phyloP scores from a whole-genome alignment of 2,113 vertebrate species.

The Hippocampus guttulatus region DNA sequence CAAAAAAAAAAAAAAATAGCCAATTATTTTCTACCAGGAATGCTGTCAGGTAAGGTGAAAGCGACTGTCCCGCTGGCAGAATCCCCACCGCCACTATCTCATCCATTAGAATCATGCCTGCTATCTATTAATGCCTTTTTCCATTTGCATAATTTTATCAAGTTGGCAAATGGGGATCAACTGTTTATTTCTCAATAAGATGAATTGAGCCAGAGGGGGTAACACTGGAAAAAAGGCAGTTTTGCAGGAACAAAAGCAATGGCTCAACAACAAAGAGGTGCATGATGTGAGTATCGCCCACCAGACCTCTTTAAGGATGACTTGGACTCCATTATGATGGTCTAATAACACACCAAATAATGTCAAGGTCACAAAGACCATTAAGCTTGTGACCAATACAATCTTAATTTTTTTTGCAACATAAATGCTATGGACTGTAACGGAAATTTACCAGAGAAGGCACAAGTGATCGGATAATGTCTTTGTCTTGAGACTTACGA shows the following conservation, averaged over 20 bases:
- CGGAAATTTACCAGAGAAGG: background rate
- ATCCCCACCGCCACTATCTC: constrained; percentile 60
- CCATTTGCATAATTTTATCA: constrained; percentile 78
- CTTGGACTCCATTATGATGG: background rate
- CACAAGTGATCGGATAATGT: background rate
- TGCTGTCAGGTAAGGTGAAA: constrained; percentile 75
- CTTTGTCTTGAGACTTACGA: background rate
- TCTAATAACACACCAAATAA: background rate
- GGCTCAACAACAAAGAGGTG: constrained; percentile 51
- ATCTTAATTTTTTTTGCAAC: background rate
- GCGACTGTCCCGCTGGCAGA: constrained; percentile 64
- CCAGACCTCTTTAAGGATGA: constrained; percentile 34
- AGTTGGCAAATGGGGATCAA: constrained; percentile 71
- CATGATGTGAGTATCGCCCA: constrained; percentile 22
- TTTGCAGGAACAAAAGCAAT: constrained; percentile 36
- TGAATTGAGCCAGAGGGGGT: constrained; percentile 59
- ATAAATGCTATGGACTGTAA: too few species aligned
- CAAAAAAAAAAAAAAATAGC: constrained; percentile 48
- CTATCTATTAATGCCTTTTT: constrained; percentile 72
- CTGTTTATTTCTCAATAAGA: constrained; percentile 66
- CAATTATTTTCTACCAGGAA: constrained; percentile 75
- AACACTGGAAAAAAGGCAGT: constrained; percentile 30
- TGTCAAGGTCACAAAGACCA: background rate
- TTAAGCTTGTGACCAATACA: background rate
- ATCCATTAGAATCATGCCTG: constrained; percentile 68